Conservation (phyloP, 2,113 vertebrate species). For the Azemiops feae region DNA sequence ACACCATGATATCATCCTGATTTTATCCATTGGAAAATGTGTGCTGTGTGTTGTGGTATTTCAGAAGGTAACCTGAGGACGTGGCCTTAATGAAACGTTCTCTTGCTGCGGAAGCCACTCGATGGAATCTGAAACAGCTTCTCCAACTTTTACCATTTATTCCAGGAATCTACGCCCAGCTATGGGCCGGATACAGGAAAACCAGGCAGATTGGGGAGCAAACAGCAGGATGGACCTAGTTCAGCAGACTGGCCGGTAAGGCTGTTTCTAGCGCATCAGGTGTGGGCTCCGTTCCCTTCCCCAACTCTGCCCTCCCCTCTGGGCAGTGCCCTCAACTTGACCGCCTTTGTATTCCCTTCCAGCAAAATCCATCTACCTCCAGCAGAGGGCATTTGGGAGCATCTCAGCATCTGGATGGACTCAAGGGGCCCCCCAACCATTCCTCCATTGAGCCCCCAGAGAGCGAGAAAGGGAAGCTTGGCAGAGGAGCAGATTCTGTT, state of each 20-base stretch:
- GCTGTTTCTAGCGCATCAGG: background rate
- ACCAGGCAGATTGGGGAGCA: background rate
- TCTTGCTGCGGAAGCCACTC: background rate
- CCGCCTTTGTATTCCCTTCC: background rate
- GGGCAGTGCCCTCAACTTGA: background rate
- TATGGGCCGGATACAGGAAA: background rate
- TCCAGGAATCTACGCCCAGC: background rate
- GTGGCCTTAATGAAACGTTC: background rate
- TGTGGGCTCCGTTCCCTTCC: background rate
- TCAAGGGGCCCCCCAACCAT: background rate
- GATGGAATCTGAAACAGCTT: constrained; percentile 25
- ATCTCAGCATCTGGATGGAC: background rate
- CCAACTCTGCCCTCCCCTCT: background rate
- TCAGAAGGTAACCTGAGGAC: background rate
- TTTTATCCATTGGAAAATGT: background rate
- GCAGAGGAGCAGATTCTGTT: background rate
- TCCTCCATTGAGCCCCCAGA: background rate
- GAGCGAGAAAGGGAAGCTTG: background rate
- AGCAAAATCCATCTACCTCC: background rate
- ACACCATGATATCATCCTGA: background rate
- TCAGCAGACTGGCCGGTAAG: background rate
- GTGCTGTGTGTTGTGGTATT: background rate
- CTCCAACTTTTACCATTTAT: constrained; percentile 14
- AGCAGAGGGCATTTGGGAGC: background rate
- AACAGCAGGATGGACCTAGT: background rate